phyloP scores from a whole-genome alignment of 2,888 invertebrate genomes.

The Drosophila villosipedis region DNA sequence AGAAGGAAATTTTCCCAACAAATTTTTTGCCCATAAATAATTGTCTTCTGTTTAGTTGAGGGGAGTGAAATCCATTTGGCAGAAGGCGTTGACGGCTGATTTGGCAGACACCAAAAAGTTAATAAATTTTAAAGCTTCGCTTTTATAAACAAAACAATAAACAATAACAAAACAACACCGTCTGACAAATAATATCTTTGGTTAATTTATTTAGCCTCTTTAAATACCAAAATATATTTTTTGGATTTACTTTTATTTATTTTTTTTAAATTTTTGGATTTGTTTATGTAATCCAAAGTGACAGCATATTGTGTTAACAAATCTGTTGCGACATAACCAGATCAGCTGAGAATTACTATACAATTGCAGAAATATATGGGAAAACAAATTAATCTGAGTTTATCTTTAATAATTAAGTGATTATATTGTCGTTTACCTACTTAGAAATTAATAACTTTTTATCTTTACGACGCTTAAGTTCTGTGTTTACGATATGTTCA shows the following conservation, averaged over 20 bases:
- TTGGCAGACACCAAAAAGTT: conserved; percentile 58
- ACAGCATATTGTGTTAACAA: conserved; percentile 22
- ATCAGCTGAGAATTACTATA: not conserved
- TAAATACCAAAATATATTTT: conserved; percentile 30
- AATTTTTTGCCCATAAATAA: conserved; percentile 60
- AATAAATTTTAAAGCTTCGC: conserved; percentile 48
- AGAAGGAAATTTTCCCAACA: conserved; percentile 60
- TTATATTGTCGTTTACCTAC: not conserved
- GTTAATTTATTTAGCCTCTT: conserved; percentile 63
- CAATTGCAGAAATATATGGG: not conserved
- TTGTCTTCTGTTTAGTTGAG: conserved; percentile 29
- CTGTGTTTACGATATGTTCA: not conserved
- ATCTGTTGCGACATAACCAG: not conserved
- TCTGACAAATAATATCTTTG: conserved; percentile 56
- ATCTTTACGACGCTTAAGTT: not conserved
- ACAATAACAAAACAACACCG: conserved; percentile 12
- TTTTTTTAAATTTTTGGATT: conserved; percentile 10
- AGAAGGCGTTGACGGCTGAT: conserved; percentile 68
- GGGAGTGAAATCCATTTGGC: conserved; percentile 68
- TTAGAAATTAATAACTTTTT: not conserved
- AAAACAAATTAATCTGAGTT: not conserved
- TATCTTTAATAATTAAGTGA: not conserved
- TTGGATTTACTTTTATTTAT: conserved; percentile 8
- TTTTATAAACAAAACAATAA: conserved; percentile 14
- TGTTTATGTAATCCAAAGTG: conserved; percentile 32